Evolutionary conservation across 2,888 invertebrate species (phyloP), one percentile per base, ranked within the genome.

Genomic region (Rhorus exstirpatorius): DNA sequence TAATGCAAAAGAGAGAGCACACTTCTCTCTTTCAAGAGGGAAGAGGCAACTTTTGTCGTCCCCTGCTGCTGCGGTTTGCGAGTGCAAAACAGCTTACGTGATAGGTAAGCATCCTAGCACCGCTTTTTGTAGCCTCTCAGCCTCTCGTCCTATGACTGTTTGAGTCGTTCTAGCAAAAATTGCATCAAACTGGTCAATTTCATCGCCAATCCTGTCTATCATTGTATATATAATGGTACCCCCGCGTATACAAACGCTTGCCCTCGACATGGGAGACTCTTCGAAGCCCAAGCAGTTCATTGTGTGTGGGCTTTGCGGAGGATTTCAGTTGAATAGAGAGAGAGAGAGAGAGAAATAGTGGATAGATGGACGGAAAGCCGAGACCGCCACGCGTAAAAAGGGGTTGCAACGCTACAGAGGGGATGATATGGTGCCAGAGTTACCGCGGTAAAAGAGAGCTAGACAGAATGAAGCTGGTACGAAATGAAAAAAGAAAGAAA

Each of bases 221-320:
- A n/a, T 10, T 14, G 12, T 38, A 38, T 8, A 38, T 10, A 26
- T 38, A 38, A 1, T 10, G 38, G 4, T 38, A 38, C 10, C 8
- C 38, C 49, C 19, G 49, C 44, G 31, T 14, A 21, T 67, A 83
- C 70, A 85, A 84, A 80, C 84, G 86, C 84, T 87, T 87, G 85
- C 85, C 86, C 85, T 85, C 87, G 84, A 86, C 85, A 89, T 84
- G 85, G 84, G 87, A 80, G 84, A 82, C 86, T 87, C 83, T 74
- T 70, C 35, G 51, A 26, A 46, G 26, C 71, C 24, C 53, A 81
- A 78, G 83, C 81, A 86, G 86, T 89, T 87, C 86, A 87, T 88
- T 87, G 87, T 87, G 86, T 87, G 87, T 87, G 86, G 86, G 85
- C 83, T 85, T 80, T 86, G 77, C 55, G 83, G 85, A 81, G 83